phyloP scores from a whole-genome alignment of 2,797 vertebrate species.

The Pipistrellus pipistrellus region DNA sequence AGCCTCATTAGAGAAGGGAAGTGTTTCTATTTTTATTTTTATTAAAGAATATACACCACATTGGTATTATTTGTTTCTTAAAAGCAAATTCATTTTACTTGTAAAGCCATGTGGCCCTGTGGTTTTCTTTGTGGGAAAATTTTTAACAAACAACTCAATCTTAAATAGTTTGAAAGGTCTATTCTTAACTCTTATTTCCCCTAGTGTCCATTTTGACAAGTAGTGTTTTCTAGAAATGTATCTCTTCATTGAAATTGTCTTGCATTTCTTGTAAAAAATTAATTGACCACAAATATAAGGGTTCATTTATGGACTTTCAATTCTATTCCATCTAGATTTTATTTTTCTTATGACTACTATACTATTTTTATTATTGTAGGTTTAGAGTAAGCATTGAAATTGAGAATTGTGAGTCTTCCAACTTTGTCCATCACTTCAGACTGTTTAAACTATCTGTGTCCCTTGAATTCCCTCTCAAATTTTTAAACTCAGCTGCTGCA shows the following conservation, averaged over 20 bases:
- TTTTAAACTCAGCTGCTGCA: conserved; percentile 20
- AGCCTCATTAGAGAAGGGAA: not conserved
- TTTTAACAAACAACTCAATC: conserved; percentile 26
- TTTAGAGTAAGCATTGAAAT: conserved; percentile 48
- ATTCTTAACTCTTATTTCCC: conserved; percentile 34
- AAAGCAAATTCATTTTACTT: not conserved
- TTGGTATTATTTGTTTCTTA: not conserved
- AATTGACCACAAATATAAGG: not conserved
- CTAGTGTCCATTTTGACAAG: conserved; percentile 24
- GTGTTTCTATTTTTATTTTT: not conserved
- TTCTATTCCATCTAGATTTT: not conserved
- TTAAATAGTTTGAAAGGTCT: conserved; percentile 9
- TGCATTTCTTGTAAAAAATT: not conserved
- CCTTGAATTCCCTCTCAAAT: conserved; percentile 15
- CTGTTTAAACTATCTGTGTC: not conserved
- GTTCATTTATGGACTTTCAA: not conserved
- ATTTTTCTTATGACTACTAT: not conserved
- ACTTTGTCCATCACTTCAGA: not conserved
- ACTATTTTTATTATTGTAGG: not conserved
- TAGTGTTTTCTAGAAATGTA: conserved; percentile 1
- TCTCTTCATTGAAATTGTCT: conserved; percentile 28
- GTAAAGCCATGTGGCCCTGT: not conserved
- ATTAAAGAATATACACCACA: not conserved
- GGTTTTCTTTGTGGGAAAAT: not conserved
- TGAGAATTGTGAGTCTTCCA: not conserved